These are phyloP conservation scores for Aleiodes testaceus DNA, from an alignment of 2,888 invertebrate species.

Conservation along the genomic window DNA sequence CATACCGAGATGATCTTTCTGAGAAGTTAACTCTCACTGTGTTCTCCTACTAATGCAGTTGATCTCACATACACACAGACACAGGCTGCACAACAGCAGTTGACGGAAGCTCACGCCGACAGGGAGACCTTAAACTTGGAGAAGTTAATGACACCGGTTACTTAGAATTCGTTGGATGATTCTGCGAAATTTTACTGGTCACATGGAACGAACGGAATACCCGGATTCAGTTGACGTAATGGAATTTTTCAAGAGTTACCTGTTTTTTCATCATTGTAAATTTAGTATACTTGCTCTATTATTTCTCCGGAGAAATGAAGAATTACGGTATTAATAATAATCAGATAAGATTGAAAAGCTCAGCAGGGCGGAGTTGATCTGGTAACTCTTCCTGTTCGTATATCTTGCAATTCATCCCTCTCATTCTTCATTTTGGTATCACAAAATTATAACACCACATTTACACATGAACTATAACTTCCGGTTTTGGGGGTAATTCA, in stretches of 20 bases:
- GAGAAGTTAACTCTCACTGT: slow-evolving; percentile 36
- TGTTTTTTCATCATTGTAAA: neutral
- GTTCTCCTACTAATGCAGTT: slow-evolving; percentile 8
- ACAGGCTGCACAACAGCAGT: neutral
- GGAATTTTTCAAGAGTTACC: neutral
- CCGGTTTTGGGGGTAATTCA: slow-evolving; percentile 18
- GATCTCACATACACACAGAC: neutral
- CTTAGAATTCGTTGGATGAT: slow-evolving; percentile 28
- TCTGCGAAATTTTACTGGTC: slow-evolving; percentile 18
- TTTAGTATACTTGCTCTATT: neutral
- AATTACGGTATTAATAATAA: neutral
- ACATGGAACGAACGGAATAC: neutral
- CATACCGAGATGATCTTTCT: slow-evolving; percentile 44
- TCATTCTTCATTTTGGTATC: neutral
- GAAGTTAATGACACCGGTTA: slow-evolving; percentile 37
- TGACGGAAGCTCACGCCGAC: slow-evolving; percentile 35
- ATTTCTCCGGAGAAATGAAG: neutral
- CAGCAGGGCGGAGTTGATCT: slow-evolving; percentile 20
- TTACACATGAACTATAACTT: slow-evolving; percentile 15
- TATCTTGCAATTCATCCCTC: slow-evolving; percentile 5
- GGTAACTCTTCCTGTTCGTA: slow-evolving; percentile 5
- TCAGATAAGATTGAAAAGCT: slow-evolving; percentile 4
- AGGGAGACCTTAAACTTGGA: slow-evolving; percentile 41
- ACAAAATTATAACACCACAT: neutral
- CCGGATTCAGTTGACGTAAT: neutral